phyloP scores from a whole-genome alignment of 2,888 invertebrate genomes.

The Xestia xanthographa region DNA sequence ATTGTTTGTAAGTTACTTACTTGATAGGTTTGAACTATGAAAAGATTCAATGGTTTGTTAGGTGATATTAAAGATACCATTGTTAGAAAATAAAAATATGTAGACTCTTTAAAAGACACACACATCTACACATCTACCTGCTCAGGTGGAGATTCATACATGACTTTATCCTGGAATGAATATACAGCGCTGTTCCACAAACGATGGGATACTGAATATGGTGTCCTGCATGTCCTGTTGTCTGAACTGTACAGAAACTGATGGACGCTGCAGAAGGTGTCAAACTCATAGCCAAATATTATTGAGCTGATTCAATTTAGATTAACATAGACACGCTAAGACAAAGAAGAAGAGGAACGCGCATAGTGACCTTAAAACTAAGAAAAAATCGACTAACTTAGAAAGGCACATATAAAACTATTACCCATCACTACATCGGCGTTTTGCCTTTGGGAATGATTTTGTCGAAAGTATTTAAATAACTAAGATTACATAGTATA shows the following conservation, averaged over 20 bases:
- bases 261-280: neutral
- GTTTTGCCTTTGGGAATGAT: conserved; percentile 80
- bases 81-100: neutral
- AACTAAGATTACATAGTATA: conserved; percentile 75
- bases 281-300: neutral
- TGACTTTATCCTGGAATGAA: neutral
- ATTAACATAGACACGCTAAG: neutral
- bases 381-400: conserved; percentile 20
- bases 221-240: neutral
- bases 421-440: conserved; percentile 52
- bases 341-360: neutral
- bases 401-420: conserved; percentile 2
- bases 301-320: neutral
- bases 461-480: conserved; percentile 74
- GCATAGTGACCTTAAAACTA: neutral
- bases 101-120: neutral
- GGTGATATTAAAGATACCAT: neutral
- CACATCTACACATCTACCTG: neutral
- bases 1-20: neutral
- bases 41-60: neutral
- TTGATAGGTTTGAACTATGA: neutral
- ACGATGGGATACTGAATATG: too few species aligned
- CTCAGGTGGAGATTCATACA: neutral
- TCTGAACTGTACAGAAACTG: neutral
- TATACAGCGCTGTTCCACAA: neutral